Evolutionary conservation across 1,140 invertebrate genomes (phyloP).

Genomic region (Arctopsyche grandis): DNA sequence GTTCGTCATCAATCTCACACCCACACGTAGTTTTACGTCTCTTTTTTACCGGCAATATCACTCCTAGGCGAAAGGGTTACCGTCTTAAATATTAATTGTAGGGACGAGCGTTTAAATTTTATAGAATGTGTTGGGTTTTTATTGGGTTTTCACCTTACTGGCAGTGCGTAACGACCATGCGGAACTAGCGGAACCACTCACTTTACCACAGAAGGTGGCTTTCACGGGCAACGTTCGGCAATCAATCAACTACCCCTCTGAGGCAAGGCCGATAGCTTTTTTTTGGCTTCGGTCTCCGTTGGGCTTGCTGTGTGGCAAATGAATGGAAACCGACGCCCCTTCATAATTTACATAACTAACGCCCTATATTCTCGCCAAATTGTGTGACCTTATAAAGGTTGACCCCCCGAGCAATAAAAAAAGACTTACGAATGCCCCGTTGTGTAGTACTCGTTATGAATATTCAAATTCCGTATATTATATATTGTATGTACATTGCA

Average conservation of each 20-base stretch:
- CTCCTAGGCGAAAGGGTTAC: too few species aligned
- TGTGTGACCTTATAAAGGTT: neutral
- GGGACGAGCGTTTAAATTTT: neutral
- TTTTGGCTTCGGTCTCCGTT: neutral
- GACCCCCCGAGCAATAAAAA: neutral
- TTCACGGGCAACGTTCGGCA: neutral
- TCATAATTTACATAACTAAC: constrained; percentile 21
- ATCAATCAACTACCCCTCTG: constrained; percentile 5
- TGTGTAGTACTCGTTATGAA: too few species aligned
- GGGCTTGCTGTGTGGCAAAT: neutral
- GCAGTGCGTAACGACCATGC: neutral
- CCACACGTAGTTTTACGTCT: too few species aligned
- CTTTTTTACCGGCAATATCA: too few species aligned
- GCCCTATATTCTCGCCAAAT: neutral
- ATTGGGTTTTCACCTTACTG: neutral
- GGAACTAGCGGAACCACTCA: neutral
- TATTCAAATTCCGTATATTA: too few species aligned
- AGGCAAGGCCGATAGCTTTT: constrained; percentile 5
- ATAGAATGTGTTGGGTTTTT: neutral
- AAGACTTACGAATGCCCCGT: too few species aligned
- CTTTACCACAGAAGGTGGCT: neutral
- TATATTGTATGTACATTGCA: too few species aligned
- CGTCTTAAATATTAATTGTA: neutral
- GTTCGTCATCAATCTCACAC: too few species aligned
- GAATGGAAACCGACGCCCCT: constrained; percentile 5